Evolutionary conservation across 1,140 invertebrate species (phyloP).

Genomic region (Lepidurus apus): DNA sequence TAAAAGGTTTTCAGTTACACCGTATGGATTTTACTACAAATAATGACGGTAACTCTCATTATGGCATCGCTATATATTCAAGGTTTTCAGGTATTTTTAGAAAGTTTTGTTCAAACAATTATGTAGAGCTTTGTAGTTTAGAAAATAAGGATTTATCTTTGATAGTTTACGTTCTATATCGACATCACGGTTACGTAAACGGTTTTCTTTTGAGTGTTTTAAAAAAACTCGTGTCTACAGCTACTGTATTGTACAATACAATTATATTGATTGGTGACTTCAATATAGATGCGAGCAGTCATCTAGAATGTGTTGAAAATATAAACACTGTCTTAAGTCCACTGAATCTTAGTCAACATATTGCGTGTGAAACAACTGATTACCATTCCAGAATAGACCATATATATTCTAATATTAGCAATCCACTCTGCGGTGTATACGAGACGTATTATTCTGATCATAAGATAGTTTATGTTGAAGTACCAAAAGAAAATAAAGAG

Average conservation of each 20-base stretch:
- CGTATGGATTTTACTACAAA: background rate
- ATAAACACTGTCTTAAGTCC: background rate
- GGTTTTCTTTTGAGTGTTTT: no score
- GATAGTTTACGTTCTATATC: background rate
- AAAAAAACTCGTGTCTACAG: no score
- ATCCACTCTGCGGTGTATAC: background rate
- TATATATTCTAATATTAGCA: background rate
- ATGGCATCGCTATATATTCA: no score
- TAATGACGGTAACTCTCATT: background rate
- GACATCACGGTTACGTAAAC: no score
- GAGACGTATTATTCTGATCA: slow-evolving; percentile 1
- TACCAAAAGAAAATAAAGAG: background rate
- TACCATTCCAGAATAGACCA: background rate
- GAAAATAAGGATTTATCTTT: background rate
- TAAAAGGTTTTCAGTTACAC: background rate
- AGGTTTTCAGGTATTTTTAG: background rate
- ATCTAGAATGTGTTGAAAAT: background rate
- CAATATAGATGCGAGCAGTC: no score
- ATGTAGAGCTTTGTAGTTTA: background rate
- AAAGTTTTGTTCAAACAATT: background rate
- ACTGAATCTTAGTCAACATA: background rate
- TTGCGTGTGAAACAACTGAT: background rate
- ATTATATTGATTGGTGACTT: no score
- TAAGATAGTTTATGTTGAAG: background rate
- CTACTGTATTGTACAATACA: no score